Evolutionary conservation across 2,797 vertebrate genomes (phyloP).

Genomic region (Chelon labrosus): DNA sequence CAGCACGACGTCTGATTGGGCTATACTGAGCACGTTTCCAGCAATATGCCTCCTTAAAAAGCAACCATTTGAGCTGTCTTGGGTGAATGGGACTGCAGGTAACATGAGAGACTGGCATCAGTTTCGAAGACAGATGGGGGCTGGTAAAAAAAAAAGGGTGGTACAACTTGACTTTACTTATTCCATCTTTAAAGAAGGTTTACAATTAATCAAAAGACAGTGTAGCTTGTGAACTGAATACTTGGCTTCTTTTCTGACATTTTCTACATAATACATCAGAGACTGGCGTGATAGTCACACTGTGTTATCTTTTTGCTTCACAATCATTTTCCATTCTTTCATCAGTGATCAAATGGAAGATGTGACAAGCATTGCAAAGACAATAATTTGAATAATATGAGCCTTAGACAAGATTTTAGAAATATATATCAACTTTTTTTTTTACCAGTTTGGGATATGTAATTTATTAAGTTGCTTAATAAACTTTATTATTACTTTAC

Average conservation of each 20-base stretch:
- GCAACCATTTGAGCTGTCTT: constrained; percentile 39
- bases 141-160: constrained; percentile 26
- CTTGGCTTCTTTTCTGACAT: neutral
- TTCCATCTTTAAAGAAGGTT: constrained; percentile 11
- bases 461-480: no score
- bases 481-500: neutral
- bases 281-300: neutral
- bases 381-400: neutral
- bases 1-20: neutral
- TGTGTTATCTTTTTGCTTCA: neutral
- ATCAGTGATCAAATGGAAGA: neutral
- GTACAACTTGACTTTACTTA: constrained; percentile 23
- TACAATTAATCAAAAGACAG: neutral
- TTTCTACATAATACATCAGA: neutral
- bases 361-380: no score
- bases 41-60: constrained; percentile 12
- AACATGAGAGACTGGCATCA: constrained; percentile 58
- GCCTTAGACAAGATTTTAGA: neutral
- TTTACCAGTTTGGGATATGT: neutral
- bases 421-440: neutral
- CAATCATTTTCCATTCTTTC: neutral
- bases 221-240: neutral
- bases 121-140: constrained; percentile 63
- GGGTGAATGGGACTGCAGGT: constrained; percentile 42
- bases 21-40: constrained; percentile 7